Base-by-base conservation (phyloP, 2,797 vertebrate species). In the Ctenopoma kingsleyae region DNA sequence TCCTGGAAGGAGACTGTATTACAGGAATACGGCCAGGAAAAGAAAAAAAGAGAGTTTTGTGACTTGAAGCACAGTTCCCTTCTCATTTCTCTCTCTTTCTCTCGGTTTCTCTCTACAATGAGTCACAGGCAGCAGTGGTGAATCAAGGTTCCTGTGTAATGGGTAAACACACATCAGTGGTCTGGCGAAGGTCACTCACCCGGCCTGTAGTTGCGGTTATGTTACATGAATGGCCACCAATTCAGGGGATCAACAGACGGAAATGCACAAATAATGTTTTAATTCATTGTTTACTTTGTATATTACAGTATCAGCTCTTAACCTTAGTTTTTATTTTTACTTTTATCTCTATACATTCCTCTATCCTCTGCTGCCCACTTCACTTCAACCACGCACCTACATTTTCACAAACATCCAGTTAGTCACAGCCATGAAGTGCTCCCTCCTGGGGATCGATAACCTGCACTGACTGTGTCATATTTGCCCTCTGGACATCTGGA, bases 61-160 rank as follows among this genome's bases (percentile, higher is more conserved):
- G 73, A 56, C 57, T 74, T 49, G 40, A 60, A 43, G 47, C 64
- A 58, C 53, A 52, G 19, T 25, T 41, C 40, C 20, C 27, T 7
- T 70, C 58, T 65, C 55, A 32, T 38, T 32, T 51, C 44, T 46
- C 22, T 62, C 54, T 40, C 22, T 54, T 57, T 44, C 44, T 57
- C 48, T 47, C 30, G 5, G n/a, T 9, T 49, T 59, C 50, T n/a
- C 55, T 71, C 47, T 23, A n/a, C 60, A 62, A 25, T 51, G 40
- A 77, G 32, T 76, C 64, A 81, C 15, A 46, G 56, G 22, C 62
- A 46, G 58, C 9, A 8, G 77, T 6, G 27, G 60, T 72, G 67
- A 88, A 67, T 87, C 92, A 89, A 87, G 76, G 89, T 88, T 85
- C 74, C 82, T 85, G 81, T 78, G 82, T 67, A 80, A 85, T 69